Evolutionary conservation across 2,797 vertebrate genomes (phyloP), one percentile per base, ranked within the genome.

Genomic region (Sebastiscus tertius): DNA sequence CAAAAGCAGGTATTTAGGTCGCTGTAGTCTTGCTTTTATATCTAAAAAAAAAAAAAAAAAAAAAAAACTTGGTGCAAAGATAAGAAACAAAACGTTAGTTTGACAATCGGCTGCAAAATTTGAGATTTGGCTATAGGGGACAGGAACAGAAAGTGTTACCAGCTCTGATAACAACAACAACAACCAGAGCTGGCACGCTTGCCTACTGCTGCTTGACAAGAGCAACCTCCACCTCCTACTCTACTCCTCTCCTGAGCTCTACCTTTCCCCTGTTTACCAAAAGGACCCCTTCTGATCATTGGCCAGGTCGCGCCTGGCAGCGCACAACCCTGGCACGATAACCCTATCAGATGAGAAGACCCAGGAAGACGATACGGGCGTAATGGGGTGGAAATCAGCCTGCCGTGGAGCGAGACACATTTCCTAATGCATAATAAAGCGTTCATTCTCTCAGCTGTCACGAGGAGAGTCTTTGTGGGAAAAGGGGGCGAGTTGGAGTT

Each of bases 381-480:
- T 91, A 92, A 93, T 92, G 87, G 93, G 89, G 80, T 84, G 89
- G 87, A 88, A 90, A 86, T 84, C 81, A 69, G 82, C 76, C 76
- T 52, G 78, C 84, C 71, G 65, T 81, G 80, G 83, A 91, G 86
- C 52, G 49, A 91, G 86, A 90, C 87, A 84, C 87, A 86, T 89
- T 89, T 91, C 83, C 88, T 86, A 79, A 88, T 84, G 90, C 81
- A 85, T 80, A 90, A 93, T 88, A 93, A 92, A 92, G 90, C 82
- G 33, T 77, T 85, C 89, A 91, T 91, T 94, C 90, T 89, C 76
- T 87, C 36, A 46, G 75, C 79, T 59, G 85, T 94, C 92, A 92
- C 75, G 87, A 88, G 88, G 86, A 80, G 73, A 90, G 77, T 62
- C 71, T 92, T 75, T 81, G 65, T 60, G 67, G 75, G 73, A 56